Percentiles rank a stretch among this genome's conserved stretches.
phyloP scores from a whole-genome alignment of 92 coral and sea anemone genomes.

The Zoanthus sociatus region DNA sequence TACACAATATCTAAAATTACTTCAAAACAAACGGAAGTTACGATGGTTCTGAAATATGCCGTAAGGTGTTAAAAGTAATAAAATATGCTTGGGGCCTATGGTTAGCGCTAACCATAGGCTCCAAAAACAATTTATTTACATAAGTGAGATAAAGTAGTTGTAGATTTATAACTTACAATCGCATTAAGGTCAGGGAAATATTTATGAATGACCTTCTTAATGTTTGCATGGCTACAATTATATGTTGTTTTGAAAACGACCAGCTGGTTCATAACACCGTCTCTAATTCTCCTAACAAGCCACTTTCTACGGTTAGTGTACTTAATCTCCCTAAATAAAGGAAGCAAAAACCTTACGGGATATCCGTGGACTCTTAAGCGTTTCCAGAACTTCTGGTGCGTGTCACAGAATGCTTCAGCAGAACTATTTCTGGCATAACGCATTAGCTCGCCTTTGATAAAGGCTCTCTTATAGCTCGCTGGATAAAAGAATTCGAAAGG shows the following conservation, averaged over 20 bases:
- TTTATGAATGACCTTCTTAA: not conserved
- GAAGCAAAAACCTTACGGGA: not conserved
- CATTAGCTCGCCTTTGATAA: too few relatives aligned
- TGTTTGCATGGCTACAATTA: not conserved
- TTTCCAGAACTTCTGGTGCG: not conserved
- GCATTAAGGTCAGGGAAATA: not conserved
- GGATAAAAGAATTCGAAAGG: too few relatives aligned
- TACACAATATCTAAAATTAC: too few relatives aligned
- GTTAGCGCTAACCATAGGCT: not conserved
- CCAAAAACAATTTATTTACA: not conserved
- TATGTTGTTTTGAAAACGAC: not conserved
- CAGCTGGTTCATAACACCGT: not conserved
- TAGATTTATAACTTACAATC: not conserved
- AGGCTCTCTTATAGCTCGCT: too few relatives aligned
- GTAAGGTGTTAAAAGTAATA: too few relatives aligned
- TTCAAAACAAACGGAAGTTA: too few relatives aligned
- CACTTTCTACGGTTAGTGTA: not conserved
- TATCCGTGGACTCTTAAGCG: not conserved
- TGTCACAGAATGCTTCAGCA: not conserved
- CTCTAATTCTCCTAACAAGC: not conserved
- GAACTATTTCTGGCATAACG: not conserved
- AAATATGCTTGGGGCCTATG: too few relatives aligned
- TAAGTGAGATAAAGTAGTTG: not conserved
- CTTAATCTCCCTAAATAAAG: not conserved
- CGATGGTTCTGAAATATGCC: too few relatives aligned